Percentiles rank a stretch among this genome's conserved stretches.
These are phyloP conservation scores for Pteria penguin DNA, from an alignment of 2,888 invertebrate genomes.

Conservation along the genomic window DNA sequence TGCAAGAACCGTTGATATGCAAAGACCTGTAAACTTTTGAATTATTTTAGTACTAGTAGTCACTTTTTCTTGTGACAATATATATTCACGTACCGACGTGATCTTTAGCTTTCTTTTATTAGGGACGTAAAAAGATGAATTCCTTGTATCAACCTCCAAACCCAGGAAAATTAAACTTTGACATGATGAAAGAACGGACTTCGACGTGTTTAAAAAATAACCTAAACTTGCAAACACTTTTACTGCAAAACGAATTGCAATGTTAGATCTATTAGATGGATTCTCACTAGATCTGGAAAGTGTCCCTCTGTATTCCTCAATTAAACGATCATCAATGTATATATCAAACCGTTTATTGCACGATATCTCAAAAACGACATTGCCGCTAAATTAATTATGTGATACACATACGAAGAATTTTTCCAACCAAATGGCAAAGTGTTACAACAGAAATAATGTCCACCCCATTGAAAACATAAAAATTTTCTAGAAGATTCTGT, in stretches of 20 bases:
- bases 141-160: not conserved
- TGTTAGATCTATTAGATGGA: not conserved
- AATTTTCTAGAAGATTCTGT: no score
- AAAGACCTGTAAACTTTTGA: constrained; percentile 2
- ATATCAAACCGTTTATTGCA: no score
- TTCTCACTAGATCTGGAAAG: no score
- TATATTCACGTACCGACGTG: not conserved
- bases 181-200: not conserved
- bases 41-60: not conserved
- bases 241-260: not conserved
- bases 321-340: no score
- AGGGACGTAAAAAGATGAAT: not conserved
- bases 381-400: no score
- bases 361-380: no score
- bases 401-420: no score
- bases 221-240: not conserved
- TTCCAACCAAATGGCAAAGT: no score
- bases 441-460: no score
- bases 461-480: no score
- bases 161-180: constrained; percentile 2
- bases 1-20: not conserved
- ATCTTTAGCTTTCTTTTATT: not conserved
- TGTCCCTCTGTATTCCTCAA: no score
- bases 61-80: not conserved
- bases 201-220: not conserved